Conservation (phyloP, 2,113 vertebrate genomes). For the Peucedramus taeniatus region DNA sequence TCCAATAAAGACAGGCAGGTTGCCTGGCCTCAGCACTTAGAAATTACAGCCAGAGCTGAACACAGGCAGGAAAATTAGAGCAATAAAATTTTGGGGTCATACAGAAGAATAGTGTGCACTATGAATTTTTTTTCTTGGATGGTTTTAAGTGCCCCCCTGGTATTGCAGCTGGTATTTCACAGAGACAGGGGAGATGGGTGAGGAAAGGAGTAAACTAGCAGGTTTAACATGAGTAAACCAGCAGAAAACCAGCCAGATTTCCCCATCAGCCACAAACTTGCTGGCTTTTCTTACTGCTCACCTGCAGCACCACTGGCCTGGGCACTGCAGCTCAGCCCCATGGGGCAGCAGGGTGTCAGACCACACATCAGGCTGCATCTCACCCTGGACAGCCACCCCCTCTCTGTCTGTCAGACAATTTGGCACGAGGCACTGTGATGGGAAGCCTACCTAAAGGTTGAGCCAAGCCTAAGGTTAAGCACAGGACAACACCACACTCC, state of each 20-base stretch:
- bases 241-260: background rate
- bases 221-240: background rate
- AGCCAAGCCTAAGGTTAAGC: background rate
- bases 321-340: background rate
- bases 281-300: background rate
- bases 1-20: background rate
- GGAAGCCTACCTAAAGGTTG: background rate
- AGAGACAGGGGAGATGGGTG: background rate
- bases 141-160: background rate
- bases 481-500: accelerated
- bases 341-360: background rate
- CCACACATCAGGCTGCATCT: accelerated
- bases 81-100: background rate
- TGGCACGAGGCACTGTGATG: accelerated
- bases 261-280: background rate
- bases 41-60: background rate
- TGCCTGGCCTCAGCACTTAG: background rate
- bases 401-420: background rate
- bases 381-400: background rate
- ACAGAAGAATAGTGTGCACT: accelerated
- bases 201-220: background rate
- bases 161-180: background rate
- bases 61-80: background rate
- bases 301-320: background rate
- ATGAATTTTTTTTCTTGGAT: background rate